Evolutionary conservation across 2,797 vertebrate species (phyloP), one percentile per base, ranked within the genome.

Genomic region (Eospalax fontanierii): DNA sequence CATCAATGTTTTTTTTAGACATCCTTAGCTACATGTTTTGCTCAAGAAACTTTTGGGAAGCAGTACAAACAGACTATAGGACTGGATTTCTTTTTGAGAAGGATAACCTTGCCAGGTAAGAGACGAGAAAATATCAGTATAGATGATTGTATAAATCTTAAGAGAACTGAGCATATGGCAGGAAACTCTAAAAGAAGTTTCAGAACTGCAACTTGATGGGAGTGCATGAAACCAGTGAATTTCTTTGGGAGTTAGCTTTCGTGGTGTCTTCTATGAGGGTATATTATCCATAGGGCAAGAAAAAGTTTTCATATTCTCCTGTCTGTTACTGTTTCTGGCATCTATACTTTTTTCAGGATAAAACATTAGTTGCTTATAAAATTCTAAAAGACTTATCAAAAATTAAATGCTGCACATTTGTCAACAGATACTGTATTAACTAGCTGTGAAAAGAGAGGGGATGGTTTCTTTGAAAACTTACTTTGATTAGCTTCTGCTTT

Each of bases 61-160:
- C 99, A 99, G 98, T 99, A 99, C 99, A 99, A 99, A 98, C 99
- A 99, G 99, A 99, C 99, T 96, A 98, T 99, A 96, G 99, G 99
- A 98, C 98, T 99, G 98, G 99, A 99, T 98, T 99, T 99, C 99
- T 99, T 99, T 98, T 99, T 99, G 98, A 99, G 99, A 99, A 99
- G 99, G 98, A 99, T 99, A 98, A 99, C 99, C 85, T 98, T 99
- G 98, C 99, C 99, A 99, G 99, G 99, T 99, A 99, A 99, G 99
- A 99, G 89, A 97, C 95, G 96, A 87, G 97, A 96, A 95, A 68
- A 28, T 76, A 50, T 78, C 94, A 96, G 97, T 93, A 94, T 71
- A 89, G 93, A 95, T 81, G 93, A 59, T 16, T 12, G 87, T 82
- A 59, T 43, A 79, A 87, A 75, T 82, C 59, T 95, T 95, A 54